Conservation (phyloP, 2,113 vertebrate genomes). For the Ramphastos sulfuratus region DNA sequence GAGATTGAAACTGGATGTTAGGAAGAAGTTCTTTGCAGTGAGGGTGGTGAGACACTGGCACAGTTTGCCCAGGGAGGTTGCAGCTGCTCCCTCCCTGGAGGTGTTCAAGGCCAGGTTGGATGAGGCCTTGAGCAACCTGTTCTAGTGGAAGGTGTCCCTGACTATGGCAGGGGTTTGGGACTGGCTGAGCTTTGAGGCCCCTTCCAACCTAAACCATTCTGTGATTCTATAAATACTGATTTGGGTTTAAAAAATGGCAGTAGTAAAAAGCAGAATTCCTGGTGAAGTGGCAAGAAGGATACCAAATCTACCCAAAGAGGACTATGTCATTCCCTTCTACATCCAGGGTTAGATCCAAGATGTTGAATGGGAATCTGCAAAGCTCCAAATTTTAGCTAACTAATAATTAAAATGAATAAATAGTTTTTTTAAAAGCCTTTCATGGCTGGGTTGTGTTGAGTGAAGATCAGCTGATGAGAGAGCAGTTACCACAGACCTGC, state of each 20-base stretch:
- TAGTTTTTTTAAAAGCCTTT: neutral
- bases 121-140: too few species aligned
- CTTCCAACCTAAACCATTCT: too few species aligned
- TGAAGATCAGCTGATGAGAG: neutral
- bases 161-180: too few species aligned
- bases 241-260: neutral
- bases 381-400: neutral
- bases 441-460: neutral
- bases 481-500: neutral
- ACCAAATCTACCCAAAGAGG: neutral
- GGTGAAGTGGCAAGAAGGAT: neutral
- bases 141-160: too few species aligned
- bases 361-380: neutral
- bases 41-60: too few species aligned
- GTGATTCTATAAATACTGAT: neutral
- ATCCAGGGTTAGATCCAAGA: neutral
- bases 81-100: too few species aligned
- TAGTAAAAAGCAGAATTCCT: neutral
- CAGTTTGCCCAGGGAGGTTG: too few species aligned
- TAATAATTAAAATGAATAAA: neutral
- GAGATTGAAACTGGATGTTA: too few species aligned
- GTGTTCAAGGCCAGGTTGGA: too few species aligned
- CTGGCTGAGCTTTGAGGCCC: too few species aligned
- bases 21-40: too few species aligned
- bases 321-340: neutral